A percentile compares a stretch with the other conserved stretches of the same genome.
phyloP scores from a whole-genome alignment of 2,888 invertebrate species.

The Callimorpha dominula region DNA sequence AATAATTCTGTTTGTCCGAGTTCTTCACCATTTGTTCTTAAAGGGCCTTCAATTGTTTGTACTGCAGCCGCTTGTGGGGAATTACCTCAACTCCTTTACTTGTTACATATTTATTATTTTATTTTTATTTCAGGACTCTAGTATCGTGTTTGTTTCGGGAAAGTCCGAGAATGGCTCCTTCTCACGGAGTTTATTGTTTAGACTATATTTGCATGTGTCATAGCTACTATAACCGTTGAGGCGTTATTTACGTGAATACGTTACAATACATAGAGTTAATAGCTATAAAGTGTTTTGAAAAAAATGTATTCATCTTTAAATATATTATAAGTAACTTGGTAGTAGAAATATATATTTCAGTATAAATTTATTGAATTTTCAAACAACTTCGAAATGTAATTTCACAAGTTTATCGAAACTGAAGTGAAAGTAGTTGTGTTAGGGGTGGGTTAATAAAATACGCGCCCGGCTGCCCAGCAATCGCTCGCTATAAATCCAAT shows the following conservation, averaged over 20 bases:
- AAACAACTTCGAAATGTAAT: slow-evolving; percentile 45
- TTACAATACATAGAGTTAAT: no score
- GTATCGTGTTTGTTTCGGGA: neutral
- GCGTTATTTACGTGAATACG: no score
- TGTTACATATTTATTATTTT: neutral
- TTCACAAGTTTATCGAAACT: slow-evolving; percentile 39
- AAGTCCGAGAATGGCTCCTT: neutral
- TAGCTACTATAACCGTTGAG: neutral
- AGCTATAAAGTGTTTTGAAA: no score
- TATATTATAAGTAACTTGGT: no score
- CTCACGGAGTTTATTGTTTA: neutral
- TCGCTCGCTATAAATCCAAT: slow-evolving; percentile 64
- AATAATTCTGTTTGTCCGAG: slow-evolving; percentile 83
- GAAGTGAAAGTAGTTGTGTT: slow-evolving; percentile 56
- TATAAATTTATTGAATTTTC: neutral
- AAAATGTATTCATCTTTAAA: no score
- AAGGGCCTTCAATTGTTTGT: slow-evolving; percentile 59
- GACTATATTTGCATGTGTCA: neutral
- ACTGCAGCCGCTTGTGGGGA: slow-evolving; percentile 28
- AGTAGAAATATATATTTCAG: no score
- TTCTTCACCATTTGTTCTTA: slow-evolving; percentile 68
- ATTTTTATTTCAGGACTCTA: neutral
- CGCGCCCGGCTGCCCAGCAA: slow-evolving; percentile 34
- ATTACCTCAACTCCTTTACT: slow-evolving; percentile 7
- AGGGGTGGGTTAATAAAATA: slow-evolving; percentile 38